Evolutionary conservation across 2,113 vertebrate genomes (phyloP).

Genomic region (Macquaria australasica): DNA sequence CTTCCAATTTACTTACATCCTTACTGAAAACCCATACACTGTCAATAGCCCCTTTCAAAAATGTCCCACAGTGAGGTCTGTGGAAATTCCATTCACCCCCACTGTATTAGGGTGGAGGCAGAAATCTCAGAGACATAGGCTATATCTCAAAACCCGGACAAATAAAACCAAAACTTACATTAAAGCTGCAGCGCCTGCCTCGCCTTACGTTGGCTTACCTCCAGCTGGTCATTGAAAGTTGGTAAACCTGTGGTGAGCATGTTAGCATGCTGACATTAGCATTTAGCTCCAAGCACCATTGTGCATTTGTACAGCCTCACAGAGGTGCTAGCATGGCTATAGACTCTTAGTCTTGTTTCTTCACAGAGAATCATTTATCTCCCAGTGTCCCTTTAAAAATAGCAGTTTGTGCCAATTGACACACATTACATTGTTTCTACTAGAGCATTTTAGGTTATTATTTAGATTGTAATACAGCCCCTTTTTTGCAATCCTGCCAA

Average conservation of each 20-base stretch:
- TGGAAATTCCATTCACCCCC: neutral
- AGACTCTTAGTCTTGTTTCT: neutral
- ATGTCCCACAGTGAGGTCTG: too few relatives aligned
- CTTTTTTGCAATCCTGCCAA: slow-evolving; percentile 43
- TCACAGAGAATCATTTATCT: neutral
- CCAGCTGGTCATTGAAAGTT: neutral
- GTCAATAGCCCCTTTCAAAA: too few relatives aligned
- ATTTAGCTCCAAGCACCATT: neutral
- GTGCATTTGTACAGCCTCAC: too few relatives aligned
- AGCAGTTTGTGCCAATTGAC: neutral
- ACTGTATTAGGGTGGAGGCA: neutral
- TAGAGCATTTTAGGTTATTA: slow-evolving; percentile 6
- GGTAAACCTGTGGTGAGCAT: neutral
- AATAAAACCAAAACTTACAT: neutral
- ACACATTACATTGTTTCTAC: neutral
- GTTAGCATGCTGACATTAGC: neutral
- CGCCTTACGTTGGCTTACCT: neutral
- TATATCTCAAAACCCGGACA: too few relatives aligned
- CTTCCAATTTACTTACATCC: too few relatives aligned
- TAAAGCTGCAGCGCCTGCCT: neutral
- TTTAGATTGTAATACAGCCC: neutral
- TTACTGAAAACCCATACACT: too few relatives aligned
- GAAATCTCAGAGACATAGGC: neutral
- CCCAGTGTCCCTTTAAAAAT: neutral
- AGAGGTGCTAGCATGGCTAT: neutral